Evolutionary conservation across 64 coral and sea anemone genomes (phyloP).

Genomic region (Montipora cactus): DNA sequence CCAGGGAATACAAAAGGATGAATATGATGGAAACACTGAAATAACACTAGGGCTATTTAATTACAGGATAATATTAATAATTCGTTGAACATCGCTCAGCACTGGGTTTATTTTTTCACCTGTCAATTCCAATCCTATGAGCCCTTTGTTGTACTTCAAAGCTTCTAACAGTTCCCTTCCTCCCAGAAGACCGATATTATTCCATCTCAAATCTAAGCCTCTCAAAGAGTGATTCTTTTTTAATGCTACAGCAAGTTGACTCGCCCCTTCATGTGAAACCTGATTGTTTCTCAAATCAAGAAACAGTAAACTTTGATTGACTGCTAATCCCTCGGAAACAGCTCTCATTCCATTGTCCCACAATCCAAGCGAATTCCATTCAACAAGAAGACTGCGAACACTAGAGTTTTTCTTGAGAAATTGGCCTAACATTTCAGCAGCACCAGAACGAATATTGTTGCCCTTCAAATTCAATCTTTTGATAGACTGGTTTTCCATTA

Average conservation of each 20-base stretch:
- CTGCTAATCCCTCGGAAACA: conserved; percentile 90
- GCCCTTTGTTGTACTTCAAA: conserved; percentile 92
- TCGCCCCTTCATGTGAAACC: conserved; percentile 94
- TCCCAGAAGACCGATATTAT: conserved; percentile 92
- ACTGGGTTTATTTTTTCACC: background rate
- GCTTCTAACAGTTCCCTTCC: conserved; percentile 88
- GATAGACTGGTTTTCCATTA: conserved; percentile 80
- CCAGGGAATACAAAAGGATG: no score
- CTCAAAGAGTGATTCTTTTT: conserved; percentile 81
- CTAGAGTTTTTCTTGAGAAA: conserved; percentile 89
- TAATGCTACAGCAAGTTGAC: conserved; percentile 78
- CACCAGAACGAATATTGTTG: conserved; percentile 94
- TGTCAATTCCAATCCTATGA: conserved; percentile 80
- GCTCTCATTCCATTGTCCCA: conserved; percentile 93
- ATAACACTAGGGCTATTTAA: no score
- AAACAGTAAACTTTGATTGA: conserved; percentile 87
- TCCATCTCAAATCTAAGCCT: conserved; percentile 94
- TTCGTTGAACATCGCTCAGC: no score
- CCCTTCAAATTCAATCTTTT: conserved; percentile 92
- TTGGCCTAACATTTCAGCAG: conserved; percentile 87
- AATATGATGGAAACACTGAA: no score
- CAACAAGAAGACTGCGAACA: conserved; percentile 82
- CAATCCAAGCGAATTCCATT: conserved; percentile 97
- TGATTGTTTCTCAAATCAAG: conserved; percentile 99
- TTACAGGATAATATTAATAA: no score